Base-by-base conservation (phyloP, 2,888 invertebrate genomes). In the Aporophyla lueneburgensis region DNA sequence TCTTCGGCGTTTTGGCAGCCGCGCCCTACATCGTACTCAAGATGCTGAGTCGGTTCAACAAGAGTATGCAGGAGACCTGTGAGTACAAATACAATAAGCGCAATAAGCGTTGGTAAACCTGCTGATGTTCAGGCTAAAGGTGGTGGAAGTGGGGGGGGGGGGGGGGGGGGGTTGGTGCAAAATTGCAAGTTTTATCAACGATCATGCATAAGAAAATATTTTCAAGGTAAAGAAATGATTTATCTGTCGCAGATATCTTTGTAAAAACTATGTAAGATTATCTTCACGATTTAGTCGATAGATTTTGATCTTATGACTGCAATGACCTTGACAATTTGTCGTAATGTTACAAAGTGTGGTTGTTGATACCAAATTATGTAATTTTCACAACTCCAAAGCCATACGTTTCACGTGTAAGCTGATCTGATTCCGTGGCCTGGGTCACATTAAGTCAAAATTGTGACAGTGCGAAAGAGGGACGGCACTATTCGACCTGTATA, bases 11-110 rank as follows among this genome's bases (percentile, higher is more conserved):
- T 74, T 98, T 99, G 66, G 97, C 99, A 71, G 98, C 99, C 0
- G 99, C 99, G 16, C 99, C 99, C 0, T 99, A 99, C 96, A 96
- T 99, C 66, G 98, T 99, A 81, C 98, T 98, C 96, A 98, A 98
- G 93, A 97, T 99, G 93, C 94, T 99, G 80, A 97, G 97, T 46
- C 96, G 97, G 0, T 93, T 97, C 1, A 94, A 95, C 33, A 94
- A 92, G 59, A 95, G 93, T 69, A 97, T 97, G 19, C 95, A 97
- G 87, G 97, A 97, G 92, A 97, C 97, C 95, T 96, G 98, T 98
- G 89, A 96, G 97, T 95, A 81, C 16, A 21, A 65, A 21, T 0
- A 21, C 6, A 43, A 63, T 43, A 63, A n/a, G 16, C 10, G 24
- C 1, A 19, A 40, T 78, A 59, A 59, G 65, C 49, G 43, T 27